Evolutionary conservation across 1,140 invertebrate species (phyloP).

Genomic region (Musca domestica): DNA sequence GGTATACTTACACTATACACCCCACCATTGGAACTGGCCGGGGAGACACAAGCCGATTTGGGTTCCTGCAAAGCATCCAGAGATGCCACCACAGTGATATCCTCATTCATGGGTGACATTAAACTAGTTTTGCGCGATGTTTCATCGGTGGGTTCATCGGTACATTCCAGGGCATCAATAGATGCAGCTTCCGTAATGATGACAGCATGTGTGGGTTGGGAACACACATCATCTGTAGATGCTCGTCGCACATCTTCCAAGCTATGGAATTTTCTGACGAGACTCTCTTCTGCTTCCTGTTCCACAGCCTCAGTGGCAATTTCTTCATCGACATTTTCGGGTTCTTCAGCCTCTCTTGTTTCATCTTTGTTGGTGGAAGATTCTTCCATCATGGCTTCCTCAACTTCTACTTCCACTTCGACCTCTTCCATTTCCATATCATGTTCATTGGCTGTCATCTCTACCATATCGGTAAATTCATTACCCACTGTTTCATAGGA

Average conservation of each 20-base stretch:
- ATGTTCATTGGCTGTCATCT: conserved; percentile 22
- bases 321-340: conserved; percentile 23
- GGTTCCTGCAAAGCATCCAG: conserved; percentile 54
- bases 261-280: conserved; percentile 41
- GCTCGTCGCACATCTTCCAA: conserved; percentile 38
- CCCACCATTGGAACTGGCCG: conserved; percentile 81
- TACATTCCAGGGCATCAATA: conserved; percentile 39
- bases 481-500: conserved; percentile 54
- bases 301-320: conserved; percentile 25
- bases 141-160: conserved; percentile 50
- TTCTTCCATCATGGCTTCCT: conserved; percentile 26
- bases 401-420: conserved; percentile 3
- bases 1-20: conserved; percentile 72
- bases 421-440: background rate
- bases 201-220: conserved; percentile 50
- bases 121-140: conserved; percentile 50
- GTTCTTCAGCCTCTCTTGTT: conserved; percentile 21
- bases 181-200: conserved; percentile 65
- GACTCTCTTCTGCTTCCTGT: conserved; percentile 18
- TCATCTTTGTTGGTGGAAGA: background rate
- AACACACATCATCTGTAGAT: conserved; percentile 13
- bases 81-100: conserved; percentile 46
- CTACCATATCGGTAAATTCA: conserved; percentile 44
- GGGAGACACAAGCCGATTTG: conserved; percentile 69
- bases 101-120: conserved; percentile 49